phyloP scores from a whole-genome alignment of 1,140 invertebrate species.

The Drosophila cardini region DNA sequence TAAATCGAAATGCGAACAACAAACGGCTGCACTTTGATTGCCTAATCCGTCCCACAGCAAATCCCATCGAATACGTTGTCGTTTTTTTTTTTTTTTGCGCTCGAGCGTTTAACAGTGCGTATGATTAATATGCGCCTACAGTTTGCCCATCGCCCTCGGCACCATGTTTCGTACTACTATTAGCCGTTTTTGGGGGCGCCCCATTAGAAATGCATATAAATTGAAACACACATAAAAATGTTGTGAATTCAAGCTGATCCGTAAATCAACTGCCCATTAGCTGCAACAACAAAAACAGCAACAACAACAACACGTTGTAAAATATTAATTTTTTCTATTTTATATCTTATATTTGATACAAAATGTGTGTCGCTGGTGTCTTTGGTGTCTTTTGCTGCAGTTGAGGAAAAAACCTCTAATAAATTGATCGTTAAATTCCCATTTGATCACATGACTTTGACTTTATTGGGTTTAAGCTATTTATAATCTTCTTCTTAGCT shows the following conservation, averaged over 20 bases:
- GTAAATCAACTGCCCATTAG: constrained; percentile 75
- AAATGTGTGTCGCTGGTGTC: constrained; percentile 5
- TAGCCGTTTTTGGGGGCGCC: constrained; percentile 32
- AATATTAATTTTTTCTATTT: constrained; percentile 46
- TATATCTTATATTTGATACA: constrained; percentile 18
- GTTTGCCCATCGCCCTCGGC: constrained; percentile 19
- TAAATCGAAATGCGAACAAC: constrained; percentile 59
- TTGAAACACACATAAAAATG: constrained; percentile 71
- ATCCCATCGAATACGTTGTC: constrained; percentile 1
- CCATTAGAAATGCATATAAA: constrained; percentile 74
- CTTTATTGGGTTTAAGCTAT: constrained; percentile 28
- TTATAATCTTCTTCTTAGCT: constrained; percentile 4
- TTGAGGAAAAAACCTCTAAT: constrained; percentile 9
- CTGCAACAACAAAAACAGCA: constrained; percentile 41
- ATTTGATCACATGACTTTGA: constrained; percentile 32
- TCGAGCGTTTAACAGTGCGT: constrained; percentile 60
- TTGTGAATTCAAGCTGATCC: constrained; percentile 50
- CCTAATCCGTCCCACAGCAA: constrained; percentile 49
- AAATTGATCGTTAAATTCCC: constrained; percentile 21
- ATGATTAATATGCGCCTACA: constrained; percentile 66
- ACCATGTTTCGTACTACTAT: constrained; percentile 39
- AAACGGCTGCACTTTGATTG: constrained; percentile 63
- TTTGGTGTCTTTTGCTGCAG: constrained; percentile 16
- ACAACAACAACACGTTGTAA: constrained; percentile 31
- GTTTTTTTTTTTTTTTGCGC: constrained; percentile 4